Evolutionary conservation across 2,797 vertebrate genomes (phyloP).

Genomic region (Prionace glauca): DNA sequence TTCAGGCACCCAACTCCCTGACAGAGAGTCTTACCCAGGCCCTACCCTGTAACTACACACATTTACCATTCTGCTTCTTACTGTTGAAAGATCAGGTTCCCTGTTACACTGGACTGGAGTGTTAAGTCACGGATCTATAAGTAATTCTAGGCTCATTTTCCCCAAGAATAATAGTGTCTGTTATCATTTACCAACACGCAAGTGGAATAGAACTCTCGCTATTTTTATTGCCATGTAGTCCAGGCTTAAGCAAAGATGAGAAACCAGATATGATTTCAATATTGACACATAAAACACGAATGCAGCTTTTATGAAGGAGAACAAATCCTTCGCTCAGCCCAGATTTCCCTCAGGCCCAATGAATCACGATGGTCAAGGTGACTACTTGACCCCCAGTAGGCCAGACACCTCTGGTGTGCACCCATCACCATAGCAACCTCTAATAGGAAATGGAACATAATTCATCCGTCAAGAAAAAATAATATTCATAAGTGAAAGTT

Average conservation of each 20-base stretch:
- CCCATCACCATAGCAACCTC: not conserved
- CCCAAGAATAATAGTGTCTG: not conserved
- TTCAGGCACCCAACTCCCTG: too few species aligned
- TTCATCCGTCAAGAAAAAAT: not conserved
- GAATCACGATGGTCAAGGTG: constrained; percentile 14
- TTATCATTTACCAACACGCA: not conserved
- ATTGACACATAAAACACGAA: not conserved
- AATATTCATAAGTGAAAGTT: not conserved
- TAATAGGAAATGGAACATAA: not conserved
- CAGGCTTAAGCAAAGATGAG: not conserved
- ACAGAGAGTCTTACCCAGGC: too few species aligned
- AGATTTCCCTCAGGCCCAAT: constrained; percentile 24
- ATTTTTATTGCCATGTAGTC: not conserved
- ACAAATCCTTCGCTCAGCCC: not conserved
- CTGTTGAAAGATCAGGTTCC: not conserved
- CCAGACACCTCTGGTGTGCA: not conserved
- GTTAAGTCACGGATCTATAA: not conserved
- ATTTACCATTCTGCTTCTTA: not conserved
- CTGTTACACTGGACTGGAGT: not conserved
- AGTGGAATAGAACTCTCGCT: not conserved
- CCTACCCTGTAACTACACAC: too few species aligned
- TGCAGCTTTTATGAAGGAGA: not conserved
- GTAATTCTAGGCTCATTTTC: not conserved
- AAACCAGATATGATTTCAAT: not conserved
- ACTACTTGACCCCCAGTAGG: not conserved